Percentiles rank a stretch among this genome's conserved stretches.
Evolutionary conservation across 2,797 vertebrate genomes (phyloP).

Genomic region (Garrulus glandarius): DNA sequence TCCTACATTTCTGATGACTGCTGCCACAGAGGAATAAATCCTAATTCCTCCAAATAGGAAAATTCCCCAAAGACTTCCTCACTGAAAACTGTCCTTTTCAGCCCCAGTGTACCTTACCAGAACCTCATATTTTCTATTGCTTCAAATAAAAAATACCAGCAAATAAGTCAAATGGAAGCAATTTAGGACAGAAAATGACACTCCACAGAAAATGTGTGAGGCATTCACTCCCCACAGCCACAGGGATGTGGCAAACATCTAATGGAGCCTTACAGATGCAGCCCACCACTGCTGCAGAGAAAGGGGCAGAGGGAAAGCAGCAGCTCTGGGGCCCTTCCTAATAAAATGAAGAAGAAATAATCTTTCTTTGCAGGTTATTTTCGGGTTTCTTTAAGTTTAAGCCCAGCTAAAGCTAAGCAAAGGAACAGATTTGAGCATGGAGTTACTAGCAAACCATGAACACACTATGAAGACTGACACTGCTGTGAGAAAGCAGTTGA

Average conservation of each 20-base stretch:
- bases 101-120: not conserved
- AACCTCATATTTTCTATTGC: not conserved
- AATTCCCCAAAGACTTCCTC: not conserved
- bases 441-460: not conserved
- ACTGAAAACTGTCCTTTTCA: not conserved
- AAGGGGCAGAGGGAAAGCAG: not conserved
- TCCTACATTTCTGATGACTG: not conserved
- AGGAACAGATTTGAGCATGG: not conserved
- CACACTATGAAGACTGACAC: not conserved
- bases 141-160: not conserved
- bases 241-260: rapidly evolving
- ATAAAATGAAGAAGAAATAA: not conserved
- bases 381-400: not conserved
- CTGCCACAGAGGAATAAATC: not conserved
- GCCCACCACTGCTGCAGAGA: not conserved
- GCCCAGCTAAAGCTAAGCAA: not conserved
- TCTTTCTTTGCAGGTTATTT: not conserved
- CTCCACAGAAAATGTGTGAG: not conserved
- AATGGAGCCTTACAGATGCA: not conserved
- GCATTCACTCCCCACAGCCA: not conserved
- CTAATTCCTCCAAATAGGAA: not conserved
- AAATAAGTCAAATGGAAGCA: not conserved
- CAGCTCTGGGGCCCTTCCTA: not conserved
- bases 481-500: not conserved
- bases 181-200: not conserved